phyloP scores from a whole-genome alignment of 2,888 invertebrate species.

The Sicus ferrugineus region DNA sequence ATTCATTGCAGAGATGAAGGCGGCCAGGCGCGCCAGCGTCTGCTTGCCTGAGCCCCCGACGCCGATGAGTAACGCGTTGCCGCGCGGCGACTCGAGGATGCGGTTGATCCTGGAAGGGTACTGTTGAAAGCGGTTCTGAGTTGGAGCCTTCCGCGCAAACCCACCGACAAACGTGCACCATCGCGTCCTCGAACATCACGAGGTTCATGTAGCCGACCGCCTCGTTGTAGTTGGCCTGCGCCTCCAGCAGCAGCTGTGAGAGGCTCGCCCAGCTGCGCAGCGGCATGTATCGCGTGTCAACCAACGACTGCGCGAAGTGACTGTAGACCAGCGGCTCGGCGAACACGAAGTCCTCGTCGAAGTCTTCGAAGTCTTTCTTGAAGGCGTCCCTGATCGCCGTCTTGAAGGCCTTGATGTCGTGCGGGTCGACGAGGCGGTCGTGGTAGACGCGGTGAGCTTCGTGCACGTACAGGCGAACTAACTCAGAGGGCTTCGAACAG shows the following conservation, averaged over 20 bases:
- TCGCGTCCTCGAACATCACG: constrained; percentile 94
- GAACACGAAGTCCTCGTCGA: constrained; percentile 79
- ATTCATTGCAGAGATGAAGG: constrained; percentile 89
- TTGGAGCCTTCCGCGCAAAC: constrained; percentile 11
- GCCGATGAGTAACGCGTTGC: constrained; percentile 92
- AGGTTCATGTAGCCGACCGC: constrained; percentile 91
- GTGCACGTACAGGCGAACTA: constrained; percentile 88
- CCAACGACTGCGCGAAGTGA: constrained; percentile 89
- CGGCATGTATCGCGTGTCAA: constrained; percentile 82
- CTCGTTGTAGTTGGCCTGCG: constrained; percentile 86
- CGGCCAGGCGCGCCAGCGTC: constrained; percentile 85
- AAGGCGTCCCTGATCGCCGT: constrained; percentile 79
- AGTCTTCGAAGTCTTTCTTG: constrained; percentile 81
- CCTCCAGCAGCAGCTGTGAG: constrained; percentile 79
- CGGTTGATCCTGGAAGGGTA: constrained; percentile 77
- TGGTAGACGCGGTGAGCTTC: constrained; percentile 90
- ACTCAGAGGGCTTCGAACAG: constrained; percentile 73
- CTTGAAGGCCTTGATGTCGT: constrained; percentile 78
- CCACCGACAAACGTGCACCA: constrained; percentile 87
- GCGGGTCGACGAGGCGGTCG: constrained; percentile 86
- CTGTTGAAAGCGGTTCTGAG: not conserved
- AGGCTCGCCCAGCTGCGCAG: constrained; percentile 78
- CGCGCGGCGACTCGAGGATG: constrained; percentile 89
- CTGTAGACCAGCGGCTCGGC: constrained; percentile 84
- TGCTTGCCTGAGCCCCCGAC: constrained; percentile 97